Evolutionary conservation across 1,140 invertebrate species (phyloP).

Genomic region (Hycleus cichorii): DNA sequence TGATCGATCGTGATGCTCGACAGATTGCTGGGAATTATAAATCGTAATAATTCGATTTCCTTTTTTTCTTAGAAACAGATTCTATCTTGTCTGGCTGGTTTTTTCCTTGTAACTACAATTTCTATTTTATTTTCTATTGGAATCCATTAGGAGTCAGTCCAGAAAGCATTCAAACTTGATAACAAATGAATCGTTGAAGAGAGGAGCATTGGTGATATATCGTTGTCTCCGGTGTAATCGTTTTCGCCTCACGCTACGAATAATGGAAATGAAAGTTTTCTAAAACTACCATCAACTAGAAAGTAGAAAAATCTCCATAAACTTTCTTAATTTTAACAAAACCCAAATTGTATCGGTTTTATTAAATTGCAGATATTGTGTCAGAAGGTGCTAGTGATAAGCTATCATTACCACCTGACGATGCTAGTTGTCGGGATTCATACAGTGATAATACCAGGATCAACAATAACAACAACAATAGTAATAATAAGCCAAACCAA

Average conservation of each 20-base stretch:
- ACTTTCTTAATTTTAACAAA: not conserved
- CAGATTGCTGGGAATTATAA: no score
- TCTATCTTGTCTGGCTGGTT: no score
- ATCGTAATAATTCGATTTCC: no score
- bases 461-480: constrained; percentile 26
- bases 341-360: not conserved
- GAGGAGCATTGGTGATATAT: constrained; percentile 11
- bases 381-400: constrained; percentile 36
- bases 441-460: constrained; percentile 18
- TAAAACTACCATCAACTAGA: constrained; percentile 4
- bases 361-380: constrained; percentile 25
- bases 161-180: constrained; percentile 3
- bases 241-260: constrained; percentile 2
- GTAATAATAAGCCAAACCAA: constrained; percentile 48
- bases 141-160: constrained; percentile 9
- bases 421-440: constrained; percentile 29
- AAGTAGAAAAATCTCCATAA: not conserved
- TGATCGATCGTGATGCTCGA: no score
- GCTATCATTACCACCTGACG: constrained; percentile 33
- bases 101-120: no score
- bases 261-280: constrained; percentile 15
- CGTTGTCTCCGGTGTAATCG: not conserved
- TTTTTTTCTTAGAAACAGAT: no score
- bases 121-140: not conserved
- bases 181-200: constrained; percentile 13